phyloP scores from a whole-genome alignment of 2,113 vertebrate genomes.

The Talpa occidentalis region DNA sequence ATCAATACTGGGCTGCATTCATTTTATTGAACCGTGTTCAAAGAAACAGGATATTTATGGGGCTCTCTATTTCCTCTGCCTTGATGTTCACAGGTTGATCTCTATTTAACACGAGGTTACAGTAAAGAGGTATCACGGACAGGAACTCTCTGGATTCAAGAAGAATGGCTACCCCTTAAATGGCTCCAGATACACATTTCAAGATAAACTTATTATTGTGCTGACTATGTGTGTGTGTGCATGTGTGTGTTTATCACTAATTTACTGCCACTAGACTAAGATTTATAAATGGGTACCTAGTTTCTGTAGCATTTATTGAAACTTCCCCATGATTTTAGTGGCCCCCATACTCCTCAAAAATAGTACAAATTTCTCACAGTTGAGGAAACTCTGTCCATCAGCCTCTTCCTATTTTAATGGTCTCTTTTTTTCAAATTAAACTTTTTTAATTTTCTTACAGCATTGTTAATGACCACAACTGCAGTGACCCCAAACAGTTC shows the following conservation, averaged over 20 bases:
- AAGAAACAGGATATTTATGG: constrained; percentile 39
- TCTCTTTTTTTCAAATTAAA: no score
- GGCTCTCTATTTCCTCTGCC: background rate
- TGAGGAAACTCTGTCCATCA: background rate
- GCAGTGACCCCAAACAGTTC: background rate
- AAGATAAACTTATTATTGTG: background rate
- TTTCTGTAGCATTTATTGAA: background rate
- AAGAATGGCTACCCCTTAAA: background rate
- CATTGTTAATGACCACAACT: background rate
- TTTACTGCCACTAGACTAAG: background rate
- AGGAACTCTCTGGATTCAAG: background rate
- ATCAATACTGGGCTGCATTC: constrained; percentile 4
- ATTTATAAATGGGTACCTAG: background rate
- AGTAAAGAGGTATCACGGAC: background rate
- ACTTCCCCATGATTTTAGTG: background rate
- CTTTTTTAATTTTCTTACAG: no score
- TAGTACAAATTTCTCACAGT: background rate
- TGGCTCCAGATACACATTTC: constrained; percentile 22
- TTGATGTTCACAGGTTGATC: constrained; percentile 18
- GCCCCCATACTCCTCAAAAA: background rate
- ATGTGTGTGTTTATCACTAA: background rate
- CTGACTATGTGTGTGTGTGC: background rate
- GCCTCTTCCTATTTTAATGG: background rate
- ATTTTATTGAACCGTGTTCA: constrained; percentile 40
- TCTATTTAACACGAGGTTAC: background rate